Base-by-base conservation (phyloP, 2,113 vertebrate genomes). In the Leptobrachium leishanense region DNA sequence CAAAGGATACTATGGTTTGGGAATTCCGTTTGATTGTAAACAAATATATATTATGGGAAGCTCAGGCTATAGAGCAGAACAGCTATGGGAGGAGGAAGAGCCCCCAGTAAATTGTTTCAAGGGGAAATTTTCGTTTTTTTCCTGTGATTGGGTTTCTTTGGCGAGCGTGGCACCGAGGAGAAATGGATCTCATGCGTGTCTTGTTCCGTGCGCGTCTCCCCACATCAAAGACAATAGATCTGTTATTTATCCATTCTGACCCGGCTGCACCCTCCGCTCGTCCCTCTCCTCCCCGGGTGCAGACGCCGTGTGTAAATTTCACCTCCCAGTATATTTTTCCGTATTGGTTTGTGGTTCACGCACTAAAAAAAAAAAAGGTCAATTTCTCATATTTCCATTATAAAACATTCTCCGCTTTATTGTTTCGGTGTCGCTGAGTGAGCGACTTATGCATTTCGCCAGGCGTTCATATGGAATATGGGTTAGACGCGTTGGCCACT, bases 11-110 rank as follows among this genome's bases (percentile, higher is more conserved):
- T 43, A 50, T 40, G 54, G 77, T 31, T 62, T 67, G 63, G 9
- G 44, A 72, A 66, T 79, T 79, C 55, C 77, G 12, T 4, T 2
- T 74, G 39, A 67, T 40, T 40, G n/a, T 39, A 54, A 74, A 72
- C 55, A 64, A 64, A 63, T 44, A 20, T 50, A 71, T 39, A 50
- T 55, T 55, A 15, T 59, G 41, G 43, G 65, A 77, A 64, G 43
- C 66, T 39, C n/a, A 50, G 63, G 40, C 50, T 6, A 11, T 3
- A 6, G 39, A 57, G 64, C 75, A 55, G 46, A 8, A 8, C 46
- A 50, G 46, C 46, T 50, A 50, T 50, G 46, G 46, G 8, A 5
- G 46, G 46, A 50, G 8, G 46, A 50, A 5, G 20, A 31, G 8
- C 46, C 8, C 8, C 8, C 8, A 5, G 8, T 50, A 5, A 8